phyloP scores from a whole-genome alignment of 2,888 invertebrate species.

The Congeria kusceri region DNA sequence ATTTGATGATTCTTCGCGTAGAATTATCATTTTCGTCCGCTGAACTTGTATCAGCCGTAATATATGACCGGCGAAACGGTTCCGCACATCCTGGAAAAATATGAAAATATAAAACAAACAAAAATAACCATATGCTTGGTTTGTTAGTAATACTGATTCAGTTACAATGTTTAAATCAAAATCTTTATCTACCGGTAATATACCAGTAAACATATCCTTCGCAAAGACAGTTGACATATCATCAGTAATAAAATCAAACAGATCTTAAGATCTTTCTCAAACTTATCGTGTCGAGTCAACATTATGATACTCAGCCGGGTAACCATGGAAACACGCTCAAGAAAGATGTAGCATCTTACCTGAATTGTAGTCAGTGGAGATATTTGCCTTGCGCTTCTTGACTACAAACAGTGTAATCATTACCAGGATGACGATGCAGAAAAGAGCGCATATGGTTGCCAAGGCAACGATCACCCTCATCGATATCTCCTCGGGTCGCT shows the following conservation, averaged over 20 bases:
- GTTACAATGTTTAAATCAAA: no score
- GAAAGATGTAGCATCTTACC: slow-evolving; percentile 16
- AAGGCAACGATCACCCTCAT: slow-evolving; percentile 23
- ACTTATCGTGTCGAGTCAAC: no score
- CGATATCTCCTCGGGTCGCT: slow-evolving; percentile 13
- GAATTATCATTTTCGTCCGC: background rate
- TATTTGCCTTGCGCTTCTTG: slow-evolving; percentile 45
- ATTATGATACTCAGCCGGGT: no score
- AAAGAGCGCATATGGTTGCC: slow-evolving; percentile 32
- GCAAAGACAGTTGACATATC: no score
- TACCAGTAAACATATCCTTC: no score
- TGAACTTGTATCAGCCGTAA: background rate
- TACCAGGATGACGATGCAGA: slow-evolving; percentile 28
- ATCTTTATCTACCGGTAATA: no score
- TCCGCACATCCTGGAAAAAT: background rate
- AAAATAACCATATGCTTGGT: slow-evolving; percentile 51
- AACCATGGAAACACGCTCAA: no score
- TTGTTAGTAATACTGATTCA: slow-evolving; percentile 20
- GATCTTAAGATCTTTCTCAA: no score
- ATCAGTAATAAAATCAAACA: no score
- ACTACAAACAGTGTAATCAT: slow-evolving; percentile 17
- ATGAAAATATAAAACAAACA: background rate
- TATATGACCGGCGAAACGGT: background rate
- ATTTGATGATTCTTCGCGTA: no score
- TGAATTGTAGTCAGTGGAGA: slow-evolving; percentile 54